phyloP scores from a whole-genome alignment of 2,888 invertebrate genomes.

The Sphaerophoria taeniata region DNA sequence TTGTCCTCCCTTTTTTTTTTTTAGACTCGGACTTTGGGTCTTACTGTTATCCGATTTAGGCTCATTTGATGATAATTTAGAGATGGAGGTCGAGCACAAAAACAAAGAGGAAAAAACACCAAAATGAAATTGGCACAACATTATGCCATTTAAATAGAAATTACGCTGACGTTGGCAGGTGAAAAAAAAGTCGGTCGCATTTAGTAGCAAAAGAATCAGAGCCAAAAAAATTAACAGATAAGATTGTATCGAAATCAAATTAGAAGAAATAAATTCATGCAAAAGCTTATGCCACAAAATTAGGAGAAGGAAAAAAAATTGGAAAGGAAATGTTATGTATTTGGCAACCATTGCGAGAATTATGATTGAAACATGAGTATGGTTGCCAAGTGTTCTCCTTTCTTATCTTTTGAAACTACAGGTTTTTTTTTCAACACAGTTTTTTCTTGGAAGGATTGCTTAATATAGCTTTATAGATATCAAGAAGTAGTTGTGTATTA shows the following conservation, averaged over 20 bases:
- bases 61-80: conserved; percentile 39
- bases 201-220: conserved; percentile 22
- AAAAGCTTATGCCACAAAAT: no score
- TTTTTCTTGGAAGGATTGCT: not conserved
- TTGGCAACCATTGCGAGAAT: conserved; percentile 12
- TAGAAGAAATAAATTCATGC: conserved; percentile 9
- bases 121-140: conserved; percentile 54
- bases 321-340: conserved; percentile 22
- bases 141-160: conserved; percentile 53
- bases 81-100: conserved; percentile 27
- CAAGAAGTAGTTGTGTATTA: no score
- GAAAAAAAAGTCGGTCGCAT: conserved; percentile 42
- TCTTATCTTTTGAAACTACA: no score
- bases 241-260: conserved; percentile 33
- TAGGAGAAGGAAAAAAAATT: conserved; percentile 3
- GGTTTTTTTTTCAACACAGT: not conserved
- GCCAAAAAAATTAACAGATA: conserved; percentile 56
- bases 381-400: not conserved
- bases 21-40: not conserved
- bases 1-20: not conserved
- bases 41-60: conserved; percentile 45
- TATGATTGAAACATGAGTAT: not conserved
- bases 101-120: not conserved
- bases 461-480: no score
- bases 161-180: conserved; percentile 67